Evolutionary conservation across 1,140 invertebrate genomes (phyloP).

Genomic region (Trachymyrmex cornetzi): DNA sequence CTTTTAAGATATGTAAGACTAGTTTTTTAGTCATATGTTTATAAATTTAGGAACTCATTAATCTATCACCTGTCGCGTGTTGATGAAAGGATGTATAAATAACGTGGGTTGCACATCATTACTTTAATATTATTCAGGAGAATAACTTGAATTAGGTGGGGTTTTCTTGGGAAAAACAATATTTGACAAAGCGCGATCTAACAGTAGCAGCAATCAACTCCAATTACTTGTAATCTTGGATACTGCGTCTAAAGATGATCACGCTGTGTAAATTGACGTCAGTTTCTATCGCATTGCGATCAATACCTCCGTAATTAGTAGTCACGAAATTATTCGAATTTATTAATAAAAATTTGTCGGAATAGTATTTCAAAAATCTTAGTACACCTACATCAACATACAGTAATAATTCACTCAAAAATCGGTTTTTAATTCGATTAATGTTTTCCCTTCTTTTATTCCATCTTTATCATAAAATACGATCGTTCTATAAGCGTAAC

Average conservation of each 20-base stretch:
- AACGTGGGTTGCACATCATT: neutral
- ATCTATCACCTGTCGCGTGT: neutral
- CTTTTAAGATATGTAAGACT: neutral
- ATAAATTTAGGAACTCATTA: neutral
- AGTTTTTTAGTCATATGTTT: neutral
- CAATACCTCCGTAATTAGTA: conserved; percentile 25
- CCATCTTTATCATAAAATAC: neutral
- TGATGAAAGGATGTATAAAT: neutral
- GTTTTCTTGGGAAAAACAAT: conserved; percentile 23
- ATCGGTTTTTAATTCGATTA: conserved; percentile 20
- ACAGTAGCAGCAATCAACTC: conserved; percentile 24
- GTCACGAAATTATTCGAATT: conserved; percentile 10
- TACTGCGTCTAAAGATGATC: conserved; percentile 23
- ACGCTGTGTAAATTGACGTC: conserved; percentile 37
- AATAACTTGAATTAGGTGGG: neutral
- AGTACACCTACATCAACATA: neutral
- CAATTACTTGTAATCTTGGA: conserved; percentile 32
- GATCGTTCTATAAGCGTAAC: conserved; percentile 23
- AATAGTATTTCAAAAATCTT: neutral
- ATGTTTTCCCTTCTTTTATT: neutral
- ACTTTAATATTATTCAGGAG: neutral
- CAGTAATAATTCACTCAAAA: neutral
- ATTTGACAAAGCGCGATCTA: conserved; percentile 7
- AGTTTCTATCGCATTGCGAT: neutral
- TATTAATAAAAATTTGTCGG: neutral